A percentile compares a stretch with the other conserved stretches of the same genome.
These are phyloP conservation scores for Gallinago jamesoni DNA, from an alignment of 2,113 vertebrate species.

Conservation along the genomic window DNA sequence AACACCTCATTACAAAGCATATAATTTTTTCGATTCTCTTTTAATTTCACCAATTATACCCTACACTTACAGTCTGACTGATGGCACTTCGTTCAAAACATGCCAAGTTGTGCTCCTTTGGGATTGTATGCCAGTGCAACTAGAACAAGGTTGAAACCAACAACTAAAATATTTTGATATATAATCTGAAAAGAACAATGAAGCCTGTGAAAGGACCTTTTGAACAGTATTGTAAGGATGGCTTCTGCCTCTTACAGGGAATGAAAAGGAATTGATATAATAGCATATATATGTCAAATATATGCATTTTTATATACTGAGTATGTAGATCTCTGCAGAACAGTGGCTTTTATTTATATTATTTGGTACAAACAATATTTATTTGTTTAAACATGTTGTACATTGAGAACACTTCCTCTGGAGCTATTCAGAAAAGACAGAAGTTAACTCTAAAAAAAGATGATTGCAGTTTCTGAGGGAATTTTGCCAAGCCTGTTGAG, in stretches of 20 bases:
- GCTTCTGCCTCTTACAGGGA: neutral
- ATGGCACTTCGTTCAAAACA: neutral
- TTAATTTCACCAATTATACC: neutral
- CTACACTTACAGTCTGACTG: neutral
- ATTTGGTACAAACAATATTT: neutral
- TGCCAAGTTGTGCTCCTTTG: neutral
- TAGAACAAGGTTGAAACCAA: neutral
- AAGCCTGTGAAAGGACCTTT: neutral
- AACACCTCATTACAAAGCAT: neutral
- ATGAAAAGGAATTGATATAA: neutral
- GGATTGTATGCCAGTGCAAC: neutral
- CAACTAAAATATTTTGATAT: slow-evolving; percentile 8
- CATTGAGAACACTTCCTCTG: neutral
- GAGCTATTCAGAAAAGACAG: neutral
- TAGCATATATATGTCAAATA: neutral
- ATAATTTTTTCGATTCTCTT: neutral
- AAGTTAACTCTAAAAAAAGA: neutral
- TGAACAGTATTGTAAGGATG: neutral
- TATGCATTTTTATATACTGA: neutral
- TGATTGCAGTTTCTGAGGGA: neutral
- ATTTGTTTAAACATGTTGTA: neutral
- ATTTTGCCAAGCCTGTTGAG: neutral
- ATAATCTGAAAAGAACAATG: neutral
- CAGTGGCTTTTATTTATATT: neutral
- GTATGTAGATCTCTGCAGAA: neutral